Evolutionary conservation across 2,888 invertebrate species (phyloP).

Genomic region (Dinocampus coccinellae): DNA sequence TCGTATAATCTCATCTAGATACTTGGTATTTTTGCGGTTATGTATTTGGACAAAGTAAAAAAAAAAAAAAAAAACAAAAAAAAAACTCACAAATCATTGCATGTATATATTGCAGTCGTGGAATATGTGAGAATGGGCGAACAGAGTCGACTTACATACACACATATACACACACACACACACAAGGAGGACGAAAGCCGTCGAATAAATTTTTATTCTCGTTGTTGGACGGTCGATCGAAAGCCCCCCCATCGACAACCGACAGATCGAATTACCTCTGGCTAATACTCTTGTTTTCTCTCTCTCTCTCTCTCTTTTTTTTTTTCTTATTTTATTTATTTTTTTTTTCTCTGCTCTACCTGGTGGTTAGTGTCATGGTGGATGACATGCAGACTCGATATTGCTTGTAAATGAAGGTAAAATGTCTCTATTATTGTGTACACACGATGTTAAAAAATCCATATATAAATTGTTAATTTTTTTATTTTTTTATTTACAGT

Average conservation of each 20-base stretch:
- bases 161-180: not conserved
- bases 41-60: constrained; percentile 10
- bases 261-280: constrained; percentile 34
- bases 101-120: not conserved
- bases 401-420: constrained; percentile 17
- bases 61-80: constrained; percentile 11
- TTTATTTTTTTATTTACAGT: not conserved
- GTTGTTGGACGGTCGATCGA: constrained; percentile 11
- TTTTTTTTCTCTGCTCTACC: constrained; percentile 20
- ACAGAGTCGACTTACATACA: not conserved
- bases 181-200: not conserved
- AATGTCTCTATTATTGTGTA: constrained; percentile 23
- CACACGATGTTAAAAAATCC: not conserved
- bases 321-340: too few species aligned
- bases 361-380: constrained; percentile 21
- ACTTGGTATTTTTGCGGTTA: constrained; percentile 6
- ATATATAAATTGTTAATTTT: not conserved
- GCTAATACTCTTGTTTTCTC: constrained; percentile 29
- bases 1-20: constrained; percentile 33
- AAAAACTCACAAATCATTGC: not conserved
- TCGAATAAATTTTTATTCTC: constrained; percentile 30
- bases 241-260: constrained; percentile 30
- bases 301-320: too few species aligned
- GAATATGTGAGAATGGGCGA: not conserved
- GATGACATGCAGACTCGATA: constrained; percentile 26